Evolutionary conservation across 2,888 invertebrate genomes (phyloP), one percentile per base, ranked within the genome.

Genomic region (Octonoba sinensis): DNA sequence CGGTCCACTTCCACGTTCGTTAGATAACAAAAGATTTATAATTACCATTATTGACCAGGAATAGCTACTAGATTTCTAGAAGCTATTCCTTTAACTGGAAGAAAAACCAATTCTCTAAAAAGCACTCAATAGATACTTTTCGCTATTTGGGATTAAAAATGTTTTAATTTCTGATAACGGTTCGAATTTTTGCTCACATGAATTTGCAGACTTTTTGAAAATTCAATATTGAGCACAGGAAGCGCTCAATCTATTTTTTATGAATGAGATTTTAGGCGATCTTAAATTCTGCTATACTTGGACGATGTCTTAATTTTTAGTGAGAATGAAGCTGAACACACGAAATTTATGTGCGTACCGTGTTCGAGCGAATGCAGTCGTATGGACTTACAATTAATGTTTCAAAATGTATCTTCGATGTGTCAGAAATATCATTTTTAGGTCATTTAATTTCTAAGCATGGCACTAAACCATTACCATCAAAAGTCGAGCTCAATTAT

Each of bases 251-350:
- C 22, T 22, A 20, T 4, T 20, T 2, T 57, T 57, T 57, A 57
- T 57, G 57, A n/a, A 57, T 20, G 22, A 57, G 24, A 57, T 57
- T n/a, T 15, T 20, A 20, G 57, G 57, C 6, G 57, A 57, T 11
- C 24, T 57, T 4, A 4, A 8, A 20, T 57, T 57, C 15, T 20
- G 57, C 24, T 57, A 22, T 57, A 57, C 24, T 20, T 57, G 15
- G 57, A 57, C 57, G 57, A 57, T 20, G 24, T 57, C 4, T 57
- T 57, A 57, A 57, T 57, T 12, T 57, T 20, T 57, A 57, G 57
- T 16, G 24, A 57, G 24, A 20, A 20, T 20, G 57, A 57, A 57
- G 16, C 20, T 15, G 57, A 57, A n/a, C n/a, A 4, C 57, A 57
- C 24, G 24, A 57, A 20, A 6, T 15, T 6, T 24, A 20, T 57